Conservation (phyloP, 2,888 invertebrate species). For the Norana najaformis region DNA sequence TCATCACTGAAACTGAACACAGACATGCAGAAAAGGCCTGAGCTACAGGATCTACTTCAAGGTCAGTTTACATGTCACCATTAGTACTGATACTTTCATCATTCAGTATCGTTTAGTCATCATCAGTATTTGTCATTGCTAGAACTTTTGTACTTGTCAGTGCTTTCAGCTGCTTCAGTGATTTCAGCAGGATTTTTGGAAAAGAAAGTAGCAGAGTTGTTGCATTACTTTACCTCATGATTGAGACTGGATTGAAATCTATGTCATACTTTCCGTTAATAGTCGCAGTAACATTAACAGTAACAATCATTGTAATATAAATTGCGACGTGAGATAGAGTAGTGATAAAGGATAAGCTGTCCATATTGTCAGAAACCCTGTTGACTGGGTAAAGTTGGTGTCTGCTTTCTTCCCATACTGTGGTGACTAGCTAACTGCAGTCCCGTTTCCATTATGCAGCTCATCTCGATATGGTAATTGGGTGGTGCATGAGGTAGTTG, state of each 20-base stretch:
- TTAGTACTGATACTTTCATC: not conserved
- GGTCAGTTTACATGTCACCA: not conserved
- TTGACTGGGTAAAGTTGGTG: not conserved
- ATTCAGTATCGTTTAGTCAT: no score
- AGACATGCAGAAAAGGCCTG: not conserved
- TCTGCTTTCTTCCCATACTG: not conserved
- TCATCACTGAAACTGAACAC: not conserved
- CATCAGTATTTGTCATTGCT: not conserved
- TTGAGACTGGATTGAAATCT: no score
- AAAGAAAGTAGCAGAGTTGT: not conserved
- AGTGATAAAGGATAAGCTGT: not conserved
- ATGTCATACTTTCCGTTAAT: no score
- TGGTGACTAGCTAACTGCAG: not conserved
- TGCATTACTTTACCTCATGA: not conserved
- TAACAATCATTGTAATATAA: not conserved
- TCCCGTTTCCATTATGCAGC: no score
- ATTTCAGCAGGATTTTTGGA: not conserved
- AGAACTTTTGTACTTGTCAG: no score
- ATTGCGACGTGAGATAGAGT: no score
- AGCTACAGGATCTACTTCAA: not conserved
- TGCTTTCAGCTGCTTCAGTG: not conserved
- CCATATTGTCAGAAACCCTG: not conserved
- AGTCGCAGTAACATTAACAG: no score
- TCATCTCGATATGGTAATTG: not conserved
- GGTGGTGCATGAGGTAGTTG: no score